A percentile compares a stretch with the other conserved stretches of the same genome.
These are phyloP conservation scores for Pseudonaja textilis DNA, from an alignment of 2,113 vertebrate genomes.

Conservation along the genomic window DNA sequence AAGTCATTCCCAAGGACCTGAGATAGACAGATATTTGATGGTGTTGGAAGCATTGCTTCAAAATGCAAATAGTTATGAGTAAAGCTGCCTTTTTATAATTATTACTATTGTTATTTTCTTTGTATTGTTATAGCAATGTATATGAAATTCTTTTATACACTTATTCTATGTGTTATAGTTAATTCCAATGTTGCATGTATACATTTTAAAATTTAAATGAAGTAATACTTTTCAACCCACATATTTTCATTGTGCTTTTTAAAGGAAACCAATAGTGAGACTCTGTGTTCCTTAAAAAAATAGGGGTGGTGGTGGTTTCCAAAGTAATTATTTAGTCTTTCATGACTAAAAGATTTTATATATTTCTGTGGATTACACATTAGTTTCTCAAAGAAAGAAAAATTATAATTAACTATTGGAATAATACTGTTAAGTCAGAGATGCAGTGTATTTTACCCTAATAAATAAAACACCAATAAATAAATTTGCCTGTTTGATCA, in stretches of 20 bases:
- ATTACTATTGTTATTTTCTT: not conserved
- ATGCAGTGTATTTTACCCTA: no score
- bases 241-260: not conserved
- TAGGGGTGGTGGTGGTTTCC: no score
- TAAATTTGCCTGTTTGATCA: no score
- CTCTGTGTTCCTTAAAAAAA: no score
- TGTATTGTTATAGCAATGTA: not conserved
- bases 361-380: no score
- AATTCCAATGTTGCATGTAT: not conserved
- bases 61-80: not conserved
- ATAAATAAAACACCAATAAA: no score
- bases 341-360: no score
- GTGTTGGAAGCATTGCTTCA: not conserved
- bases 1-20: not conserved
- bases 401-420: no score
- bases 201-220: not conserved
- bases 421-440: no score
- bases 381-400: no score
- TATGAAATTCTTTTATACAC: not conserved
- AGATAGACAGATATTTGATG: not conserved
- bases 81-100: not conserved
- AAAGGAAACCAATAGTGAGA: not conserved
- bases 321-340: no score
- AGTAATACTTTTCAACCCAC: not conserved
- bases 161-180: not conserved